Evolutionary conservation across 2,113 vertebrate genomes (phyloP).

Genomic region (Orycteropus afer): DNA sequence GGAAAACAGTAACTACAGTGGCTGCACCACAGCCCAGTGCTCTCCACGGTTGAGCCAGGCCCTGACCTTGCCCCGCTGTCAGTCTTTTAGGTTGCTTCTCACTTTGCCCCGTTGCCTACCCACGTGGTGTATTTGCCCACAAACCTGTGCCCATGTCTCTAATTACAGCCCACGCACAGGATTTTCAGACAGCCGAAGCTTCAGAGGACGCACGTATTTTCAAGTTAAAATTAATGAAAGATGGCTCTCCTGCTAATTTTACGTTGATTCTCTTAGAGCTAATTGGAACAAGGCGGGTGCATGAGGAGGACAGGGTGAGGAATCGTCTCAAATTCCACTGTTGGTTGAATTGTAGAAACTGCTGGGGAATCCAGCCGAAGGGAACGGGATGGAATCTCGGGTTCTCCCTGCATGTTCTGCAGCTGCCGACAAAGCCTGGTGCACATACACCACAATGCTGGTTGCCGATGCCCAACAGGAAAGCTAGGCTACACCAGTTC

Average conservation of each 20-base stretch:
- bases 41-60: fast-evolving
- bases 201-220: background rate
- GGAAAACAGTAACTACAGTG: background rate
- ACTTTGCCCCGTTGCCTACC: fast-evolving
- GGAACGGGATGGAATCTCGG: no score
- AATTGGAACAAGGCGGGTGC: fast-evolving
- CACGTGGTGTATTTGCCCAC: fast-evolving
- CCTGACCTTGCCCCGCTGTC: background rate
- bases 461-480: fast-evolving
- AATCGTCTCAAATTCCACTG: fast-evolving
- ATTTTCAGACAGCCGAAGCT: background rate
- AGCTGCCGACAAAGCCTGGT: background rate
- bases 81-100: background rate
- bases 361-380: no score
- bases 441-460: background rate
- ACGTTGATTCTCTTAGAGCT: background rate
- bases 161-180: background rate
- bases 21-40: fast-evolving
- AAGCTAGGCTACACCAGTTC: background rate
- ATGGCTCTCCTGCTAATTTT: background rate
- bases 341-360: fast-evolving
- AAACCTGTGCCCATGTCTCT: background rate
- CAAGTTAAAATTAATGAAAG: background rate
- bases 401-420: fast-evolving
- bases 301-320: fast-evolving